phyloP scores from a whole-genome alignment of 2,113 vertebrate genomes.

The Origma solitaria region DNA sequence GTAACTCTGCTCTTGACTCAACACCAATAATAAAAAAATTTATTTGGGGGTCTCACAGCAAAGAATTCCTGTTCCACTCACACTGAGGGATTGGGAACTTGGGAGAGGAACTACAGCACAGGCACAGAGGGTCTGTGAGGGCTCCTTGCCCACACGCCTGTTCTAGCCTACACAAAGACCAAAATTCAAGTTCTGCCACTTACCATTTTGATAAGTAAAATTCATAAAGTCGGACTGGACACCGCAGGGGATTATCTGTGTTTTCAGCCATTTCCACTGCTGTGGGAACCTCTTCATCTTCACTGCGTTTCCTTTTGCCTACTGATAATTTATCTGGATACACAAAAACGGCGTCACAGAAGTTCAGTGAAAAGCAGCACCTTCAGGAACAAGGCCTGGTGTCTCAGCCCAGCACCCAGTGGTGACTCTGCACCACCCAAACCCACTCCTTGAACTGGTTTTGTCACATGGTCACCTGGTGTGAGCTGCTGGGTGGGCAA shows the following conservation, averaged over 20 bases:
- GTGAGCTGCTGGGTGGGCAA: background rate
- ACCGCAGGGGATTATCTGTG: slow-evolving; percentile 89
- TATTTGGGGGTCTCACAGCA: background rate
- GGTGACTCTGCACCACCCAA: background rate
- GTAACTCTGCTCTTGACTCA: background rate
- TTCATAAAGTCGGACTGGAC: slow-evolving; percentile 94
- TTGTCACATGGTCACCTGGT: background rate
- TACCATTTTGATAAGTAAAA: slow-evolving; percentile 98
- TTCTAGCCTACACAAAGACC: background rate
- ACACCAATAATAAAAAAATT: background rate
- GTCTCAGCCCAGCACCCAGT: background rate
- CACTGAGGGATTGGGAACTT: background rate
- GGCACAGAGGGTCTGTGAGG: background rate
- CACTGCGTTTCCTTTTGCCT: slow-evolving; percentile 83
- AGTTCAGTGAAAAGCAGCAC: background rate
- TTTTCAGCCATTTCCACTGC: slow-evolving; percentile 95
- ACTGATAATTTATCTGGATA: slow-evolving; percentile 74
- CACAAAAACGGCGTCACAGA: background rate
- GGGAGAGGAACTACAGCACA: background rate
- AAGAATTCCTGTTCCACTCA: background rate
- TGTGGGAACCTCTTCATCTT: slow-evolving; percentile 76
- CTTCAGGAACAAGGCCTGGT: background rate
- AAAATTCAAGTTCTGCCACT: background rate
- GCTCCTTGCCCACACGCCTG: background rate
- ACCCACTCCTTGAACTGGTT: background rate